Base-by-base conservation (phyloP, 2,888 invertebrate species). In the Napeogenes sylphis region DNA sequence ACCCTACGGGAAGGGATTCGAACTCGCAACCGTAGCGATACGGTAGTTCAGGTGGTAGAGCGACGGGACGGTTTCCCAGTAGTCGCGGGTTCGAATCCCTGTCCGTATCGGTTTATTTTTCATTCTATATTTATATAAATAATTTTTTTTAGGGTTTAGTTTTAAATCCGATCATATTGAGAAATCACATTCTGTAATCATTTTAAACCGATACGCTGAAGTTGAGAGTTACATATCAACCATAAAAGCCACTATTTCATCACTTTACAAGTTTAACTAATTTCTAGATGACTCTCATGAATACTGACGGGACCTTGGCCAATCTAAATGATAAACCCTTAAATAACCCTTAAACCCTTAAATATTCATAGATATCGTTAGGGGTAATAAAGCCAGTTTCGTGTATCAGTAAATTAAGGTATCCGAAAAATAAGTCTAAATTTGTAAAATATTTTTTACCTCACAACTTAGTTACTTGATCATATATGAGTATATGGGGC, bases 91-190 rank as follows among this genome's bases (percentile, higher is more conserved):
- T 21, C 21, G 21, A 21, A 21, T 21, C 21, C 21, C 21, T 21
- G 21, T 21, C 21, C 21, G 21, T 21, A 21, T 21, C 21, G 21
- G 21, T 21, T 21, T 21, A 21, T 21, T 21, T 21, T 21, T 21
- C 21, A 21, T 21, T 21, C 21, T 21, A 21, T 21, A 21, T 21
- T 21, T 21, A 21, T 21, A 21, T 21, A 21, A 21, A 21, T 21
- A 1, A 63, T 71, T 73, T 38, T 73, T 73, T 8, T 32, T 62
- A 58, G 72, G 62, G 61, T 75, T 75, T 54, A 73, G 54, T 65
- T 71, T 75, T 51, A 73, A 46, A 55, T 69, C 67, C 55, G 60
- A 66, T 0, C 30, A 12, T 38, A 62, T 42, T 64, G 64, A 30
- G 56, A 2, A 4, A 70, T 46, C 2, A 69, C 66, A 13, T 38